A percentile compares a stretch with the other conserved stretches of the same genome.
Conservation (phyloP, 1,140 invertebrate species). For the Drosophila trapezifrons region DNA sequence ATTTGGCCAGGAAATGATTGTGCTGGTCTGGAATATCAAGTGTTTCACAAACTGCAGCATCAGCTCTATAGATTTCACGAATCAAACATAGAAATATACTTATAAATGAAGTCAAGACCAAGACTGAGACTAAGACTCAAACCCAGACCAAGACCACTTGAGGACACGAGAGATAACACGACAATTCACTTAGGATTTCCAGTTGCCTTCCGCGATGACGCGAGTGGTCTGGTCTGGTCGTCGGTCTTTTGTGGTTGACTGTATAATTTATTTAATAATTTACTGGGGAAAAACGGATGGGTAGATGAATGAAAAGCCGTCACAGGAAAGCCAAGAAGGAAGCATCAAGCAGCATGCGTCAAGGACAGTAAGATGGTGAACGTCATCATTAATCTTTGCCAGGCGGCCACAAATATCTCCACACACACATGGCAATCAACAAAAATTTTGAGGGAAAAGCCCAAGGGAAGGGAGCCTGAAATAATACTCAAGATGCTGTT, state of each 20-base stretch:
- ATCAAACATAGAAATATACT: not conserved
- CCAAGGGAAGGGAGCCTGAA: not conserved
- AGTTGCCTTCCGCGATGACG: conserved; percentile 20
- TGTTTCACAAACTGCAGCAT: conserved; percentile 5
- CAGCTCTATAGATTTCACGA: not conserved
- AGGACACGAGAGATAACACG: conserved; percentile 11
- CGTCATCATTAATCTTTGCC: conserved; percentile 66
- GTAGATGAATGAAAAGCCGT: conserved; percentile 6
- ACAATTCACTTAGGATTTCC: conserved; percentile 38
- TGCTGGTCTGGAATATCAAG: conserved; percentile 24
- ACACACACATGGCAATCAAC: conserved; percentile 30
- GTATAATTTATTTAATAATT: conserved; percentile 77
- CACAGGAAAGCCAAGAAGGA: conserved; percentile 5
- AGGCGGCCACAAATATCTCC: conserved; percentile 19
- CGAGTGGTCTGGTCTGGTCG: not conserved
- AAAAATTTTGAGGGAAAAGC: conserved; percentile 2
- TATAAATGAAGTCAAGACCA: not conserved
- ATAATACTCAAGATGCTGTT: conserved; percentile 5
- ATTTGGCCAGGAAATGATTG: conserved; percentile 32
- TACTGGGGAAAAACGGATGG: conserved; percentile 3
- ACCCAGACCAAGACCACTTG: conserved; percentile 3
- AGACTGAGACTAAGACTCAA: not conserved
- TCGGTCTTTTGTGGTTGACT: conserved; percentile 23
- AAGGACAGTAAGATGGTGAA: conserved; percentile 19
- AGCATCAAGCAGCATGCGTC: conserved; percentile 21